These are phyloP conservation scores for Cercopithecus mitis DNA, from an alignment of 2,797 vertebrate species.

Conservation along the genomic window DNA sequence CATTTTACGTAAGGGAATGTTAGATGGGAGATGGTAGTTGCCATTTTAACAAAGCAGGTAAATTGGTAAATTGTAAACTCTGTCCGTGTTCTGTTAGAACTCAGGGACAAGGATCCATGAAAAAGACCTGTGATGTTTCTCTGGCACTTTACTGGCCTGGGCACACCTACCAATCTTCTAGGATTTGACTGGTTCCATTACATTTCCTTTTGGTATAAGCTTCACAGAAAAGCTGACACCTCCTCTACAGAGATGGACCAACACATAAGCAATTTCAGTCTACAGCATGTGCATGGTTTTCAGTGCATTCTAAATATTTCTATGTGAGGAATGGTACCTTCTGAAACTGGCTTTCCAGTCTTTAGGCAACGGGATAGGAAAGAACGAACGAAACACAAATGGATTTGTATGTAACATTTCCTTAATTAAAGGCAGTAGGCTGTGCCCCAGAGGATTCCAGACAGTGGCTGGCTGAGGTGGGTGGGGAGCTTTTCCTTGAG, in stretches of 20 bases:
- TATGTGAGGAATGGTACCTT: constrained; percentile 23
- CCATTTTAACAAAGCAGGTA: constrained; percentile 17
- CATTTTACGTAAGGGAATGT: constrained; percentile 31
- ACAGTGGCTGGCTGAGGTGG: background rate
- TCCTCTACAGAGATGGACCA: background rate
- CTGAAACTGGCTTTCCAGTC: constrained; percentile 43
- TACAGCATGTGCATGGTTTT: constrained; percentile 67
- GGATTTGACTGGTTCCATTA: constrained; percentile 27
- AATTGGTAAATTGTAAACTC: background rate
- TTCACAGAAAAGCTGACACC: constrained; percentile 20
- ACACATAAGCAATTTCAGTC: constrained; percentile 29
- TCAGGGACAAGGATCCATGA: background rate
- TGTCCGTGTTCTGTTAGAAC: constrained; percentile 30
- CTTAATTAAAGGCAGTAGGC: background rate
- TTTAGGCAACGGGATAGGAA: constrained; percentile 58
- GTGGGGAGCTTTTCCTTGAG: background rate
- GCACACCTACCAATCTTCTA: background rate
- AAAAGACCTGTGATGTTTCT: constrained; percentile 47
- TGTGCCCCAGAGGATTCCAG: background rate
- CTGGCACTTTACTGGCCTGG: constrained; percentile 46
- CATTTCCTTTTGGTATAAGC: constrained; percentile 31
- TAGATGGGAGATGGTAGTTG: constrained; percentile 12
- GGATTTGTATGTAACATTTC: constrained; percentile 64
- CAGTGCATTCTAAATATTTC: constrained; percentile 53
- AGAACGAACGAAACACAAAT: constrained; percentile 38